These are phyloP conservation scores for Polyploca ridens DNA, from an alignment of 2,888 invertebrate genomes.

Conservation along the genomic window DNA sequence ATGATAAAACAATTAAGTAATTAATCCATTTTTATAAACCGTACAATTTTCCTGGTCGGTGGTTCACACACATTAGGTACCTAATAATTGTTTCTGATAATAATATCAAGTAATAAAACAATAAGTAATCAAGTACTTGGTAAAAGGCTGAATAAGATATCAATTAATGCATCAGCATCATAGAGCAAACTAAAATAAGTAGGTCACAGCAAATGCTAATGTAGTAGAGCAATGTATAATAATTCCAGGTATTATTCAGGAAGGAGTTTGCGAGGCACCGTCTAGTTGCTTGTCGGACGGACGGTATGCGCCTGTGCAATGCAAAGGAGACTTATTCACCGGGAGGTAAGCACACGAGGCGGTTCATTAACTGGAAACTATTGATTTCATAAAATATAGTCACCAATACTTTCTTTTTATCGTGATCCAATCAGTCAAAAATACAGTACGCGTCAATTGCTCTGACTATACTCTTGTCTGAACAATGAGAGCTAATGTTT, in stretches of 20 bases:
- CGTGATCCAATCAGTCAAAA: conserved; percentile 18
- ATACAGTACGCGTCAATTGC: conserved; percentile 8
- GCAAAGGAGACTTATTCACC: conserved; percentile 85
- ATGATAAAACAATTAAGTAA: conserved; percentile 1
- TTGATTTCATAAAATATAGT: background rate
- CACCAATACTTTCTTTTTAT: conserved; percentile 20
- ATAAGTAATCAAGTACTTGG: too few species aligned
- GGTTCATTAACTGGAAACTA: background rate
- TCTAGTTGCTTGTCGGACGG: conserved; percentile 83
- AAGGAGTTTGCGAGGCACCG: conserved; percentile 51
- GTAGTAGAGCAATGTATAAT: background rate
- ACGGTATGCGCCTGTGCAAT: conserved; percentile 86
- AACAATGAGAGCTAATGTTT: too few species aligned
- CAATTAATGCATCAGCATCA: too few species aligned
- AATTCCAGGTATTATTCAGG: conserved; percentile 17
- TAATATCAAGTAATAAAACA: background rate
- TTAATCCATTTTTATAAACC: background rate
- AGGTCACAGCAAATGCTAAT: background rate
- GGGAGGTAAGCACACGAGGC: conserved; percentile 84
- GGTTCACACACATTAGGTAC: background rate
- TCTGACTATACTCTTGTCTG: conserved; percentile 3
- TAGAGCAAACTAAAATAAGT: too few species aligned
- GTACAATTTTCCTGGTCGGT: background rate
- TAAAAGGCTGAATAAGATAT: too few species aligned
- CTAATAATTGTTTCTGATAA: background rate